Evolutionary conservation across 2,113 vertebrate species (phyloP).

Genomic region (Microcebus ravelobensis): DNA sequence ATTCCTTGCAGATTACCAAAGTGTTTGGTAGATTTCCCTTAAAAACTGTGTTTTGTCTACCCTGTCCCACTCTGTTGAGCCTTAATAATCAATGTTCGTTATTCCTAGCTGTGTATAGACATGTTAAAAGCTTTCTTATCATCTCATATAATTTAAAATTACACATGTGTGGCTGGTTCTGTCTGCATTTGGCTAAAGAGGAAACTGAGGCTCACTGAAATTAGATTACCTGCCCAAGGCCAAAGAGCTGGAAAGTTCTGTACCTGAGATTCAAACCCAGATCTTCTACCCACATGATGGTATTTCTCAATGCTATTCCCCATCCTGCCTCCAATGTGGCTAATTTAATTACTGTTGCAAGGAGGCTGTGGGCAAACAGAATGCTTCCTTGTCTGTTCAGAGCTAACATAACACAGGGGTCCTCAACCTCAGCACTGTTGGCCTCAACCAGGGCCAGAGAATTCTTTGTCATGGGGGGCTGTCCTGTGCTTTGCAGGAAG

Average conservation of each 20-base stretch:
- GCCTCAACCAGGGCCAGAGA: neutral
- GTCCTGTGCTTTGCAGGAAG: neutral
- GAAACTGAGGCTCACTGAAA: neutral
- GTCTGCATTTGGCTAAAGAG: neutral
- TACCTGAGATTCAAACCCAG: neutral
- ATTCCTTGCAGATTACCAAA: neutral
- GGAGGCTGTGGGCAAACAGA: neutral
- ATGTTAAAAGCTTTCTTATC: neutral
- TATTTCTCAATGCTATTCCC: neutral
- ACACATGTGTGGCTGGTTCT: neutral
- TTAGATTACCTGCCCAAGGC: neutral
- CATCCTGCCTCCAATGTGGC: fast-evolving
- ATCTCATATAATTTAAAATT: neutral
- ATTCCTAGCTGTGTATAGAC: neutral
- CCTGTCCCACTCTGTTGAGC: neutral
- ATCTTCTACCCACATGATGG: neutral
- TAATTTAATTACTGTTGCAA: neutral
- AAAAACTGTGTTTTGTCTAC: neutral
- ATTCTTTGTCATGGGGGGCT: too few relatives aligned
- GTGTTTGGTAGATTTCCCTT: neutral
- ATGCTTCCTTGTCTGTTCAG: neutral
- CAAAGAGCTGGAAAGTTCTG: neutral
- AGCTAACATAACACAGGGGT: neutral
- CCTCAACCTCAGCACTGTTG: neutral
- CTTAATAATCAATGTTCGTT: neutral